Base-by-base conservation (phyloP, 2,113 vertebrate genomes). In the Tricholaema leucomelas region DNA sequence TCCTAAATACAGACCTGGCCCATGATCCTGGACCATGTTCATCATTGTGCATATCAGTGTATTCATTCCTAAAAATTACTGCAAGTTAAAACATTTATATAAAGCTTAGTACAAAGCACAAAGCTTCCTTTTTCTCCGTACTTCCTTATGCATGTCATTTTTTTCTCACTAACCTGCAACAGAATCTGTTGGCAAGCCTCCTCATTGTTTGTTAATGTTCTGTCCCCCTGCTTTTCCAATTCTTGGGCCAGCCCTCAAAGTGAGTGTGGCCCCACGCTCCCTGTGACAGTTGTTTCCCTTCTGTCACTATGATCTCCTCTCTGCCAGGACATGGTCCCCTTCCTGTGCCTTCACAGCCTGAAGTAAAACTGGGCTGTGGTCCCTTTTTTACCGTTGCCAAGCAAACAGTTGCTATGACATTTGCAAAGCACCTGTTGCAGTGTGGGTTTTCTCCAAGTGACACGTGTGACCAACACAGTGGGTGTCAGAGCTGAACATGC, bases 231-330 rank as follows among this genome's bases (percentile, higher is more conserved):
- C 42, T 30, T 91, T 74, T 72, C 59, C 24, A 12, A 30, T 64
- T 44, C n/a, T 64, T 48, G 50, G 38, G 56, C 61, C 46, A 54
- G 36, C 31, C 35, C 65, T 48, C 61, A 38, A 20, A 54, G 33
- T 0, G 0, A 11, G 7, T 9, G 0, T 8, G 9, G 52, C 78
- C 61, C n/a, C 27, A 17, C 0, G 1, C 13, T 77, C 12, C 12
- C 38, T 17, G 7, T 12, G 38, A 35, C 27, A 44, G 70, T 44
- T 84, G n/a, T 56, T 75, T 44, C 12, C 74, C 38, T 75, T 48
- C n/a, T 3, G 2, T 35, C 48, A 48, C 44, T 2, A 2, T n/a
- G 24, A 36, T 54, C 35, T 69, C 48, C 36, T 64, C 44, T 59
- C 27, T 27, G 17, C 21, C 6, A 27, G 50, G 30, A 9, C 3